These are phyloP conservation scores for Alsophila aescularia DNA, from an alignment of 2,888 invertebrate genomes.

Conservation along the genomic window DNA sequence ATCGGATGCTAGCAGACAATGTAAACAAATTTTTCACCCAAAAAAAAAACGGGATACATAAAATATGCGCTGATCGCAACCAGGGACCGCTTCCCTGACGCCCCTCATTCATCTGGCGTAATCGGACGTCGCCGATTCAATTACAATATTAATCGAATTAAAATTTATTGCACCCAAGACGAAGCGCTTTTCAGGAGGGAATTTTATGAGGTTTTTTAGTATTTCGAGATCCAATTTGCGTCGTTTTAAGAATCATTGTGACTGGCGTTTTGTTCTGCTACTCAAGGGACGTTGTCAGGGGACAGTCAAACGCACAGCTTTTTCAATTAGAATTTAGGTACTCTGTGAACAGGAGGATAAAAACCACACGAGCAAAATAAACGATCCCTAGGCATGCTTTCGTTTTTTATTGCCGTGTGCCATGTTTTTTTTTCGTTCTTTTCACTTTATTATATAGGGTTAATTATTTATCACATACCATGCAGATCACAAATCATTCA, in stretches of 20 bases:
- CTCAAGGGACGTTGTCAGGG: background rate
- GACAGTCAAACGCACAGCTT: background rate
- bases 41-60: slow-evolving; percentile 18
- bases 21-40: slow-evolving; percentile 33
- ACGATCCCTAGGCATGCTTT: too few species aligned
- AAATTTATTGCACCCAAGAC: slow-evolving; percentile 33
- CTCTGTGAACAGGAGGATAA: too few species aligned
- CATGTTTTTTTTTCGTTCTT: too few species aligned
- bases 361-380: too few species aligned
- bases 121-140: slow-evolving; percentile 36
- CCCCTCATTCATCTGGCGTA: slow-evolving; percentile 32
- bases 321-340: too few species aligned
- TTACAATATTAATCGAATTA: slow-evolving; percentile 34
- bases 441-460: too few species aligned
- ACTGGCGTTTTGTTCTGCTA: background rate
- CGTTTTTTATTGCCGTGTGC: too few species aligned
- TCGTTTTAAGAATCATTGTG: slow-evolving; percentile 9
- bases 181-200: slow-evolving; percentile 19
- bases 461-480: too few species aligned
- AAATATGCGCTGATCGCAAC: slow-evolving; percentile 19
- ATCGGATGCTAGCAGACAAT: slow-evolving; percentile 32
- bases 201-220: slow-evolving; percentile 19
- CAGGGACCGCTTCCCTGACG: slow-evolving; percentile 27
- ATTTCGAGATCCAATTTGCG: slow-evolving; percentile 14
- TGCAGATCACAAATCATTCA: too few species aligned